These are phyloP conservation scores for Boloria selene DNA, from an alignment of 2,888 invertebrate species.

Conservation along the genomic window DNA sequence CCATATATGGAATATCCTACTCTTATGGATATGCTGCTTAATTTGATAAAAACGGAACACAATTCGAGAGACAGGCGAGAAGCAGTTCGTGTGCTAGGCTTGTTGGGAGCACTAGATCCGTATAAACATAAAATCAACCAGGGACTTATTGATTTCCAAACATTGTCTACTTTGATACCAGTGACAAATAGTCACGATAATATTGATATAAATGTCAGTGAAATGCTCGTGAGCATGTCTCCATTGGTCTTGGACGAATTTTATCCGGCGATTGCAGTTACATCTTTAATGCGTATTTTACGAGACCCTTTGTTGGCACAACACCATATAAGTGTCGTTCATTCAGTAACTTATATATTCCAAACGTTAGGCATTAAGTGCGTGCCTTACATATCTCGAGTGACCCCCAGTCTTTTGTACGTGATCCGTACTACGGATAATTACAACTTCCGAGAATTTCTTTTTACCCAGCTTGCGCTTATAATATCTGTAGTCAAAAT, in stretches of 20 bases:
- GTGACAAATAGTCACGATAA: constrained; percentile 85
- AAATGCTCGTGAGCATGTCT: constrained; percentile 97
- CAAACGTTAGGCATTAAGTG: constrained; percentile 97
- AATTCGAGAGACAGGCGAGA: constrained; percentile 92
- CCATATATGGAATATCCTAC: constrained; percentile 97
- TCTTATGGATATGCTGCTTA: constrained; percentile 94
- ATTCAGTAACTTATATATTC: constrained; percentile 98
- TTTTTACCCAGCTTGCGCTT: constrained; percentile 96
- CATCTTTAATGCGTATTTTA: constrained; percentile 96
- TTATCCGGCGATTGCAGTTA: constrained; percentile 98
- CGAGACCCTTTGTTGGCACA: constrained; percentile 94
- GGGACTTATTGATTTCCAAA: constrained; percentile 94
- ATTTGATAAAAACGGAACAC: constrained; percentile 97
- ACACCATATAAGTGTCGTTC: constrained; percentile 97
- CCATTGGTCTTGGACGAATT: constrained; percentile 95
- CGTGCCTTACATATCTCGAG: constrained; percentile 95
- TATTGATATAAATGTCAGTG: constrained; percentile 87
- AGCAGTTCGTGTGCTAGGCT: constrained; percentile 96
- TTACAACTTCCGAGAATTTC: constrained; percentile 91
- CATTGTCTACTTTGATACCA: constrained; percentile 90
- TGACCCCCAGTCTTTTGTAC: constrained; percentile 92
- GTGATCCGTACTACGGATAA: constrained; percentile 94
- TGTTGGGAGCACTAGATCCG: constrained; percentile 98
- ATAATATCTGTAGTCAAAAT: constrained; percentile 97
- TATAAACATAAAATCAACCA: constrained; percentile 98